Evolutionary conservation across 2,888 invertebrate species (phyloP).

Genomic region (Aplocera efformata): DNA sequence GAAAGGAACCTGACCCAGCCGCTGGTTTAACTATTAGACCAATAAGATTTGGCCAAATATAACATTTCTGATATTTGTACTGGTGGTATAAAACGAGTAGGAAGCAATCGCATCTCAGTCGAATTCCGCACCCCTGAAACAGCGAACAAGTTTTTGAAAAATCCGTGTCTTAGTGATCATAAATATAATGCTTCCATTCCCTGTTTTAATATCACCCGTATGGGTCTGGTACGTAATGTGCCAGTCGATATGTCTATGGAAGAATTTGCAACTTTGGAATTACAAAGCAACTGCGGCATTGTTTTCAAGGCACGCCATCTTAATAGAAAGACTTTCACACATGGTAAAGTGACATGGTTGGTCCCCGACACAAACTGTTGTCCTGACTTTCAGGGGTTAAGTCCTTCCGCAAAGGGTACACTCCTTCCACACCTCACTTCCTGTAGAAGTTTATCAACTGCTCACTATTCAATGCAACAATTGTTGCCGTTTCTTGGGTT

Average conservation of each 20-base stretch:
- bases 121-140: too few relatives aligned
- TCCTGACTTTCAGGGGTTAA: slow-evolving; percentile 7
- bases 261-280: neutral
- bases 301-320: neutral
- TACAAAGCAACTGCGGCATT: neutral
- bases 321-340: neutral
- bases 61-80: too few relatives aligned
- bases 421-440: neutral
- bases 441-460: neutral
- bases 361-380: slow-evolving; percentile 5
- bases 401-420: neutral
- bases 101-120: too few relatives aligned
- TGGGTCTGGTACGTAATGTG: neutral
- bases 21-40: too few relatives aligned
- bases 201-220: too few relatives aligned
- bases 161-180: too few relatives aligned
- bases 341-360: neutral
- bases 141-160: too few relatives aligned
- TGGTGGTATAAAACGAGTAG: too few relatives aligned
- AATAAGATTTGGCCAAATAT: too few relatives aligned
- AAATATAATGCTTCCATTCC: too few relatives aligned
- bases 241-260: too few relatives aligned
- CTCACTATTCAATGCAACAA: slow-evolving; percentile 5
- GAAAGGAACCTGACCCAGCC: too few relatives aligned
- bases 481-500: slow-evolving; percentile 29